Evolutionary conservation across 2,888 invertebrate species (phyloP).

Genomic region (Asteroscopus sphinx): DNA sequence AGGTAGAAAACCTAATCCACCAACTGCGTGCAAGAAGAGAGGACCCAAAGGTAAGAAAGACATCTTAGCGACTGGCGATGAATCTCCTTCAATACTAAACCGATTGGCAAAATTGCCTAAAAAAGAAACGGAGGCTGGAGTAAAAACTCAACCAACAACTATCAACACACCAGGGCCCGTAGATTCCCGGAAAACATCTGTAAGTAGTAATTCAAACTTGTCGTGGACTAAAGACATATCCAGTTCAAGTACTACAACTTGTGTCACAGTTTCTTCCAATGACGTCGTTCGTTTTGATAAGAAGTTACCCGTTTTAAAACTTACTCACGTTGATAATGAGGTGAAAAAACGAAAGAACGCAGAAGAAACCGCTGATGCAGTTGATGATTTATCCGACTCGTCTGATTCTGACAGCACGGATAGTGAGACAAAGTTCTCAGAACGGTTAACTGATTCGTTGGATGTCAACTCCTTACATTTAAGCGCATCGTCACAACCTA

Average conservation of each 20-base stretch:
- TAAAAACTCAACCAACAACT: not conserved
- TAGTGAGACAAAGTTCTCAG: slow-evolving; percentile 19
- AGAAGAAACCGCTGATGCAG: not conserved
- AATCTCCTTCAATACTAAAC: slow-evolving; percentile 17
- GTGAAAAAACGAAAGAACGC: slow-evolving; percentile 30
- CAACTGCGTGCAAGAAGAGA: slow-evolving; percentile 9
- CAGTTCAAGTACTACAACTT: slow-evolving; percentile 72
- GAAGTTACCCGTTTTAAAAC: slow-evolving; percentile 73
- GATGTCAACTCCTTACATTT: slow-evolving; percentile 53
- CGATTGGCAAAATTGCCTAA: slow-evolving; percentile 1
- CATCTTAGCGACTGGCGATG: not conserved
- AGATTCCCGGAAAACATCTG: slow-evolving; percentile 63
- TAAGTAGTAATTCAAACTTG: slow-evolving; percentile 64
- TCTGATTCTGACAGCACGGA: slow-evolving; percentile 33
- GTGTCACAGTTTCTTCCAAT: slow-evolving; percentile 66
- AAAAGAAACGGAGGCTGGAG: not conserved
- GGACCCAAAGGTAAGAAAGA: slow-evolving; percentile 42
- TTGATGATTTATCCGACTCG: slow-evolving; percentile 31
- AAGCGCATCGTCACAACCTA: slow-evolving; percentile 57
- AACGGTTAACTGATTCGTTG: slow-evolving; percentile 26
- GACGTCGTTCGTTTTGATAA: slow-evolving; percentile 75
- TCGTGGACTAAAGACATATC: slow-evolving; percentile 83
- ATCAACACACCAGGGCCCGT: slow-evolving; percentile 23
- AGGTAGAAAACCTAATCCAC: not conserved
- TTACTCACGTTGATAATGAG: slow-evolving; percentile 61